Evolutionary conservation across 2,888 invertebrate genomes (phyloP).

Genomic region (Ethmia dodecea): DNA sequence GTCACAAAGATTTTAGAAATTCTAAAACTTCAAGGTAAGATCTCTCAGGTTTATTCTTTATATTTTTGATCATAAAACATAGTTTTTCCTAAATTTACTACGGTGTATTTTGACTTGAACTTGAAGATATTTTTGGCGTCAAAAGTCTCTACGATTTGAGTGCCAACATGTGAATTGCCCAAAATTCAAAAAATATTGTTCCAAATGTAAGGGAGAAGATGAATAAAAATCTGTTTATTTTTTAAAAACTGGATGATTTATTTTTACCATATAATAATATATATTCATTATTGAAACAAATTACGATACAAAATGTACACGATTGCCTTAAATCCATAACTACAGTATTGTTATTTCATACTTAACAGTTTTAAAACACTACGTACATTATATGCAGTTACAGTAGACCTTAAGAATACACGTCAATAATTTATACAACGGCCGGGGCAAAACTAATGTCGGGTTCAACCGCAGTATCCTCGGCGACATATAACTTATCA

Average conservation of each 20-base stretch:
- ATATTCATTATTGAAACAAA: conserved; percentile 83
- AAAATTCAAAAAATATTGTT: too few species aligned
- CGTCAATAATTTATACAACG: conserved; percentile 74
- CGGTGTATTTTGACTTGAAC: too few species aligned
- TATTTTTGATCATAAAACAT: too few species aligned
- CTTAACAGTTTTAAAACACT: conserved; percentile 77
- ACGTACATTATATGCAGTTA: conserved; percentile 76
- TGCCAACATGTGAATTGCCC: too few species aligned
- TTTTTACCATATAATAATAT: conserved; percentile 84
- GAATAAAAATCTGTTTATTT: conserved; percentile 64
- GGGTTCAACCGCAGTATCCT: conserved; percentile 27
- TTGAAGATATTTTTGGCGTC: too few species aligned
- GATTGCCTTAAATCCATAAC: conserved; percentile 74
- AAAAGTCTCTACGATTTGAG: too few species aligned
- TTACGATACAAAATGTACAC: conserved; percentile 88
- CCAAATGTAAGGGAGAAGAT: background rate
- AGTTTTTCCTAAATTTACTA: too few species aligned
- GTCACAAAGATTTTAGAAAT: too few species aligned
- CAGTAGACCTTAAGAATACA: conserved; percentile 57
- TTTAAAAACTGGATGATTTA: conserved; percentile 82
- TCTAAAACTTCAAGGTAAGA: too few species aligned
- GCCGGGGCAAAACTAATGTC: conserved; percentile 47
- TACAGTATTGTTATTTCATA: conserved; percentile 71
- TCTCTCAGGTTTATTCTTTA: too few species aligned
- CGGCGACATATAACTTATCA: conserved; percentile 26